phyloP scores from a whole-genome alignment of 2,797 vertebrate genomes.

The Tarsius wallacei region DNA sequence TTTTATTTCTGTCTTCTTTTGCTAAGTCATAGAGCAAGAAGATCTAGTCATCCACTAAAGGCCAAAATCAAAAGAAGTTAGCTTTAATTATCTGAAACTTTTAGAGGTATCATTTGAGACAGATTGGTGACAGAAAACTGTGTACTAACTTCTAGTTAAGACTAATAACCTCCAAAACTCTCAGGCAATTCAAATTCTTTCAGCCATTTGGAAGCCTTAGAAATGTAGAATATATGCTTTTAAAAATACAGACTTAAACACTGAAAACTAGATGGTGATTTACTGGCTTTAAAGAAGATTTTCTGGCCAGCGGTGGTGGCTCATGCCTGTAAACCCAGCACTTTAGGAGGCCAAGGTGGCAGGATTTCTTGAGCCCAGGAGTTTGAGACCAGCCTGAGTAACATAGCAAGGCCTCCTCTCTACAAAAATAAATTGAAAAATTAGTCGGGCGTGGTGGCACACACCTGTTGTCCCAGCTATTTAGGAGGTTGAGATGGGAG shows the following conservation, averaged over 20 bases:
- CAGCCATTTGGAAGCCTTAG: slow-evolving; percentile 2
- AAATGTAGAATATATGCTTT: background rate
- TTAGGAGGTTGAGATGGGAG: too few relatives aligned
- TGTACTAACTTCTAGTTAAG: background rate
- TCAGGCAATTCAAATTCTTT: background rate
- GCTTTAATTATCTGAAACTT: slow-evolving; percentile 49
- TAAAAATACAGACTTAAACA: background rate
- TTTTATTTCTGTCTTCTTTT: slow-evolving; percentile 5
- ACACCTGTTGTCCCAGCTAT: too few relatives aligned
- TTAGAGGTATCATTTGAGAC: background rate
- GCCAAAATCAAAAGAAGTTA: slow-evolving; percentile 37
- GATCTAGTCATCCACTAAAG: background rate
- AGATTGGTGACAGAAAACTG: background rate
- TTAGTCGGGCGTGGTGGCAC: too few relatives aligned
- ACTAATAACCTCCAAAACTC: background rate
- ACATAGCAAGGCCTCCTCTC: too few relatives aligned
- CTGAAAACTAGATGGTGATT: background rate
- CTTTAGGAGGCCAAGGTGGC: too few relatives aligned
- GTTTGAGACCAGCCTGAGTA: too few relatives aligned
- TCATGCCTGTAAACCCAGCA: too few relatives aligned
- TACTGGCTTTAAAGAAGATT: background rate
- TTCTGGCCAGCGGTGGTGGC: background rate
- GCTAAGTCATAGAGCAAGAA: background rate
- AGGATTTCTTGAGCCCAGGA: too few relatives aligned
- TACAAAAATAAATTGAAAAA: too few relatives aligned